Evolutionary conservation across 2,797 vertebrate genomes (phyloP), one percentile per base, ranked within the genome.

Genomic region (Scarus forsteni): DNA sequence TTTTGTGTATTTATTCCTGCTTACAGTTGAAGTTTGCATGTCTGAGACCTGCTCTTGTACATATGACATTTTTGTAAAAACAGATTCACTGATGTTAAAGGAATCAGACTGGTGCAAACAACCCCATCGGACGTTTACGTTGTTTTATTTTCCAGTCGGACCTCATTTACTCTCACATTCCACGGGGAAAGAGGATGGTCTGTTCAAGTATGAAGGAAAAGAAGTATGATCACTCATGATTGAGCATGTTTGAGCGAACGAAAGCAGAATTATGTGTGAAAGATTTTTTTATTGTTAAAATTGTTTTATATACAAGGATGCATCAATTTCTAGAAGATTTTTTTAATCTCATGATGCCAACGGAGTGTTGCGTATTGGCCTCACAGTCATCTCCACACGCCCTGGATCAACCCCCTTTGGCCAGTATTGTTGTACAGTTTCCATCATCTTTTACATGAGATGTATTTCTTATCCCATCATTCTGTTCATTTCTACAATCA

Each of bases 351-450:
- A 83, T 77, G 75, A 93, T 92, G 94, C 94, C 94, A 95, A 94
- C 78, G 77, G 79, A 79, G 81, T 92, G 85, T 92, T 85, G 72
- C 83, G 80, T 82, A 53, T 75, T 27, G 39, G 73, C 77, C 67
- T 79, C 81, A 60, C 66, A 0, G 36, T 70, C 70, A 18, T 74
- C 54, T 66, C 55, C 34, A 68, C 50, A 54, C 79, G 63, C 74
- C 69, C 66, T 71, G 43, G 44, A 80, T 84, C 45, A 60, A 72
- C 79, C 77, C 81, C 79, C 79, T 67, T 54, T 34, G 77, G 89
- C 91, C 93, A 95, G 94, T 95, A 94, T 94, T 95, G 86, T 88
- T 93, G 91, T 92, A 90, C 88, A 92, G 87, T 88, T 84, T 83
- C 77, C 75, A 77, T 44, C 85, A 71, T 77, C 61, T 89, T 88